Evolutionary conservation across 2,888 invertebrate genomes (phyloP).

Genomic region (Ophion slaviceki): DNA sequence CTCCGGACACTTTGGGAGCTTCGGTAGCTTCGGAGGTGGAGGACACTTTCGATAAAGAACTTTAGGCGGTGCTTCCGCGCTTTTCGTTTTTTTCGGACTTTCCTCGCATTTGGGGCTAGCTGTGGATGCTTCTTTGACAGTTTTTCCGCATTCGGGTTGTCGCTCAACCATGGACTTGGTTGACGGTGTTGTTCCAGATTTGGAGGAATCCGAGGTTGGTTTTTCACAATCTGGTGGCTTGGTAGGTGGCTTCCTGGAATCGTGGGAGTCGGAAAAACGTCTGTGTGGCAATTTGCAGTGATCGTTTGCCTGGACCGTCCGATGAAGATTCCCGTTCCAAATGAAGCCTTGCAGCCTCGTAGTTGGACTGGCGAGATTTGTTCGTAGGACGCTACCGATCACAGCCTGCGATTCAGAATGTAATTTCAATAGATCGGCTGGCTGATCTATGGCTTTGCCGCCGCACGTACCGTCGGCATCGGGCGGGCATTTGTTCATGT

Average conservation of each 20-base stretch:
- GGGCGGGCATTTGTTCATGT: slow-evolving; percentile 72
- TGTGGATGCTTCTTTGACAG: not conserved
- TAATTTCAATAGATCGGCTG: slow-evolving; percentile 64
- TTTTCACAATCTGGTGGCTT: slow-evolving; percentile 1
- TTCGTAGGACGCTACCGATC: slow-evolving; percentile 35
- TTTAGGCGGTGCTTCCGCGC: slow-evolving; percentile 30
- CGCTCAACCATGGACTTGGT: not conserved
- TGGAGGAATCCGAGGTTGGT: not conserved
- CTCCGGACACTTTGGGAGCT: slow-evolving; percentile 63
- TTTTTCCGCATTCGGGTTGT: slow-evolving; percentile 24
- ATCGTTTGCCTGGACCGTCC: not conserved
- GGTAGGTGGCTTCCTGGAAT: not conserved
- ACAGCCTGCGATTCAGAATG: slow-evolving; percentile 68
- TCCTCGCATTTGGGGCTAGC: slow-evolving; percentile 9
- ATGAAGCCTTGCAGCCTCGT: not conserved
- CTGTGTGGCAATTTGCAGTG: slow-evolving; percentile 7
- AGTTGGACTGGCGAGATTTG: slow-evolving; percentile 1
- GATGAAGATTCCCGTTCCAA: slow-evolving; percentile 23
- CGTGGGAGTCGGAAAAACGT: slow-evolving; percentile 33
- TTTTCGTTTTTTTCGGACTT: not conserved
- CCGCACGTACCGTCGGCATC: slow-evolving; percentile 79
- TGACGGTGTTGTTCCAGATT: not conserved
- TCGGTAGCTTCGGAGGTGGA: slow-evolving; percentile 65
- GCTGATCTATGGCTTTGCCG: slow-evolving; percentile 31
- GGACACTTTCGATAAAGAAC: slow-evolving; percentile 66